These are phyloP conservation scores for Hyperoodon ampullatus DNA, from an alignment of 2,113 vertebrate species.

Conservation along the genomic window DNA sequence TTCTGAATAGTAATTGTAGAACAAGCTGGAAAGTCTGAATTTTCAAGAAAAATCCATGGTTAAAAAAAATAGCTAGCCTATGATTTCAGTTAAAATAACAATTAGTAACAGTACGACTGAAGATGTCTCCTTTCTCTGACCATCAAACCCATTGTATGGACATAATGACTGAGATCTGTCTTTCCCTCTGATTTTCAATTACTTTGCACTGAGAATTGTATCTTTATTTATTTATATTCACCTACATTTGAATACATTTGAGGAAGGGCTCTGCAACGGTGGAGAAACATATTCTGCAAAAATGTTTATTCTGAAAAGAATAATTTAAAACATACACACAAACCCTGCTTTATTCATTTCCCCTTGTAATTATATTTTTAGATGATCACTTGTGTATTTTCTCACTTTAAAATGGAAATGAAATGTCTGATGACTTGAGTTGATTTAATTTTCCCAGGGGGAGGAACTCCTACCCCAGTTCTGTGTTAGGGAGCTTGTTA, in stretches of 20 bases:
- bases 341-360: slow-evolving; percentile 39
- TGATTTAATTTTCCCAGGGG: slow-evolving; percentile 59
- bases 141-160: fast-evolving
- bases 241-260: background rate
- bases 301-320: slow-evolving; percentile 25
- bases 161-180: background rate
- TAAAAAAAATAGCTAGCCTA: background rate
- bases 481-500: background rate
- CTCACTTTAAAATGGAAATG: slow-evolving; percentile 63
- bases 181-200: slow-evolving; percentile 4
- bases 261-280: background rate
- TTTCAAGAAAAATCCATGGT: background rate
- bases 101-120: background rate
- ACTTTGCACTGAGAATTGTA: background rate
- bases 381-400: slow-evolving; percentile 62
- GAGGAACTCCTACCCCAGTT: background rate
- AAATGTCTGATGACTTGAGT: slow-evolving; percentile 47
- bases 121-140: background rate
- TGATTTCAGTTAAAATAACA: slow-evolving; percentile 45
- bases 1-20: slow-evolving; percentile 46
- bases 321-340: slow-evolving; percentile 39
- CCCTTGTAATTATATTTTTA: slow-evolving; percentile 68
- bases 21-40: background rate
- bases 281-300: slow-evolving; percentile 6
- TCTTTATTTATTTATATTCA: slow-evolving; percentile 31